Evolutionary conservation across 2,113 vertebrate species (phyloP), one percentile per base, ranked within the genome.

Genomic region (Cisticola juncidis): DNA sequence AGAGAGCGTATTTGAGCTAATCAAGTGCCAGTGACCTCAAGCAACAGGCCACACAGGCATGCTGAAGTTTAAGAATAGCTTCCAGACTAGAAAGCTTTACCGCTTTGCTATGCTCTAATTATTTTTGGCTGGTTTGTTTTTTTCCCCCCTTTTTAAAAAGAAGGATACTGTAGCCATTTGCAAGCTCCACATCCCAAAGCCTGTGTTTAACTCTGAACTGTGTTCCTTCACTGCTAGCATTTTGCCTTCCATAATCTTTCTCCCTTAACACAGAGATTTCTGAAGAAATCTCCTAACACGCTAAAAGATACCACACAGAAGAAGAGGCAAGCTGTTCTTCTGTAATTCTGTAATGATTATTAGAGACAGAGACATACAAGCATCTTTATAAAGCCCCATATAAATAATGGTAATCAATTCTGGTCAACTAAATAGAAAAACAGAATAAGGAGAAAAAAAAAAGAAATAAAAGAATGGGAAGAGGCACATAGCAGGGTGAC

Each of bases 61-160:
- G 1, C 5, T 50, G 68, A 69, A 78, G 36, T 76, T 93, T 84
- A 91, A 92, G 84, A 95, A 86, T 40, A 95, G 60, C 33, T 66
- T 74, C 28, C 74, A 79, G 76, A 70, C 29, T 48, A 85, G 47
- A 73, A 58, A 94, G 51, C n/a, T 93, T 94, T 94, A 81, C 72
- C 29, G 79, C 84, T 86, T 88, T 66, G 35, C 65, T 60, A n/a
- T n/a, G 70, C 23, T 61, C 4, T 57, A 65, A 58, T 82, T 97
- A 92, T 78, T 81, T 96, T 73, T 78, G 86, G 31, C n/a, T 62
- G 7, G 7, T 62, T 17, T 36, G 36, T 22, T 7, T 58, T 36
- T 50, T 74, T 17, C 2, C 3, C 1, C 1, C 9, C 17, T 26
- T 42, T 35, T 13, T 6, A 85, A 68, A 71, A 84, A 88, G 31